phyloP scores from a whole-genome alignment of 2,113 vertebrate species.

The Lepisosteus osseus region DNA sequence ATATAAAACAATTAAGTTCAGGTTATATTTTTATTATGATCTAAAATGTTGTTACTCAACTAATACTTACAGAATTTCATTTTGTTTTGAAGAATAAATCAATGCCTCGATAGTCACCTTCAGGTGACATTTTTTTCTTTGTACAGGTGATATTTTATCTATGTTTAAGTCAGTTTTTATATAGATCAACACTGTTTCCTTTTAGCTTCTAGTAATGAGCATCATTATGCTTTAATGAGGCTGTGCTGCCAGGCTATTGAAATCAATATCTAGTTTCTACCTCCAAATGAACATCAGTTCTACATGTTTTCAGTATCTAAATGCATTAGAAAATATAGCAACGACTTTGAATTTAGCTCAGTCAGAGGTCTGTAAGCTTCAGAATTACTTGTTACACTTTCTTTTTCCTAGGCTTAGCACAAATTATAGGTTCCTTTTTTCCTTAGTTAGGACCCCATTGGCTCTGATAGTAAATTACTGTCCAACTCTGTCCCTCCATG shows the following conservation, averaged over 20 bases:
- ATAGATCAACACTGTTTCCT: constrained; percentile 40
- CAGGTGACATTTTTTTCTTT: neutral
- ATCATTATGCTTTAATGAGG: constrained; percentile 52
- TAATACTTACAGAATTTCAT: no score
- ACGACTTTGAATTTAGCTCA: constrained; percentile 14
- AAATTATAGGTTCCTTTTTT: constrained; percentile 6
- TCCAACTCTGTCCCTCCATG: neutral
- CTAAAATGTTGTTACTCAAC: no score
- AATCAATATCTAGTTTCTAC: constrained; percentile 51
- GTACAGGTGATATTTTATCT: constrained; percentile 29
- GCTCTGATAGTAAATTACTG: neutral
- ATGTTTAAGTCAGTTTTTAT: constrained; percentile 39
- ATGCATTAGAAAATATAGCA: constrained; percentile 34
- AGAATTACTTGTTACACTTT: constrained; percentile 20
- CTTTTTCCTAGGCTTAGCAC: neutral
- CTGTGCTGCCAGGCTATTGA: constrained; percentile 41
- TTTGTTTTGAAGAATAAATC: constrained; percentile 15
- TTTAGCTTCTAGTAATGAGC: constrained; percentile 47
- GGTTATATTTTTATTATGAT: no score
- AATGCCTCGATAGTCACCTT: constrained; percentile 23
- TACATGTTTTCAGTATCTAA: constrained; percentile 44
- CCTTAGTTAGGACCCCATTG: no score
- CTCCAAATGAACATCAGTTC: constrained; percentile 30
- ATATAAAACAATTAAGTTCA: no score
- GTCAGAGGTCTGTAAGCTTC: constrained; percentile 33